Base-by-base conservation (phyloP, 1,140 invertebrate species). In the Lucilia cuprina region DNA sequence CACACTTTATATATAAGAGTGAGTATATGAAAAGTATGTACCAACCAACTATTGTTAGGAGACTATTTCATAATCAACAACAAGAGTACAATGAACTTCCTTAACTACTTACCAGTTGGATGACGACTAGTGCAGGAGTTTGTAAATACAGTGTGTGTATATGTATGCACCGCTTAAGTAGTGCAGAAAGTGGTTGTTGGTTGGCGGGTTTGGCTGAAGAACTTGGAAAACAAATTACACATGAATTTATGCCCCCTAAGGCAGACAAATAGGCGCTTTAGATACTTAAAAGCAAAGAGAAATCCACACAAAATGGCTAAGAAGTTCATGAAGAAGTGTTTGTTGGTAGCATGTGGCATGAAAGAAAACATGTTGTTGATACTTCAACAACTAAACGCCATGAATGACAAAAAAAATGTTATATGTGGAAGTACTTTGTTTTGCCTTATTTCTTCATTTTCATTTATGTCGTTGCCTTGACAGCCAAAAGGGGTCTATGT, bases 251-350 rank as follows among this genome's bases (percentile, higher is more conserved):
- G 65, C 19, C 65, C 65, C 65, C 65, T 10, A 70, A 70, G 9
- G n/a, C 65, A 70, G 65, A 70, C 65, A 21, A 70, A 70, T 70
- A 70, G 65, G 65, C 65, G 65, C 65, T 70, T 70, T 25, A 70
- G 21, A 19, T 70, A n/a, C 19, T 70, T 70, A 25, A 21, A 70
- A 70, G 10, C n/a, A 21, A 70, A 70, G 10, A 9, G 25, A 19
- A 21, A 70, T 1, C 7, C 50, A 55, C 9, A 17, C 13, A 55
- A 17, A 55, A 55, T 70, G 10, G 7, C 21, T 70, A 70, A 70
- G 65, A 70, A 70, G 65, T 70, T 70, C 65, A 70, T 60, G n/a
- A 60, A 17, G 55, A 60, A 70, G 65, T 70, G 19, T 70, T 70
- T 55, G 65, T 70, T 70, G 25, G 41, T 41, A 13, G 50, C 50